Evolutionary conservation across 2,113 vertebrate genomes (phyloP).

Genomic region (Passer montanus): DNA sequence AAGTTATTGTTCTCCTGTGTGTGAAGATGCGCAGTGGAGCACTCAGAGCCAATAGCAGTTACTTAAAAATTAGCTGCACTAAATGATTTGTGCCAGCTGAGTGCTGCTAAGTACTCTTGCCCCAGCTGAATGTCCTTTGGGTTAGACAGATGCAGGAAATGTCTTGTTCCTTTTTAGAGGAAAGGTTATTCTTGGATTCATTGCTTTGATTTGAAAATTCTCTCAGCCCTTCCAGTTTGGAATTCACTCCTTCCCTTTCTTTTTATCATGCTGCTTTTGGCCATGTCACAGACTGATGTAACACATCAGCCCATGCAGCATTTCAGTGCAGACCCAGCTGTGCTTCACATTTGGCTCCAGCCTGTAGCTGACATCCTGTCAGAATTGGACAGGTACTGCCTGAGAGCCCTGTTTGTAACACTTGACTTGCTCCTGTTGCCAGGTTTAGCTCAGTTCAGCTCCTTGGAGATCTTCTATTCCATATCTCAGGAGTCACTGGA

Average conservation of each 20-base stretch:
- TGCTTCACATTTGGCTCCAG: not conserved
- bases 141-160: not conserved
- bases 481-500: conserved; percentile 97
- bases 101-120: not conserved
- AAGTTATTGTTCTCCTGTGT: not conserved
- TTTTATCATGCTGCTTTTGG: not conserved
- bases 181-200: not conserved
- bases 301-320: not conserved
- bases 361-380: not conserved
- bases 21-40: not conserved
- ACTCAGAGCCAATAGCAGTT: not conserved
- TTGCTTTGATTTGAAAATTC: not conserved
- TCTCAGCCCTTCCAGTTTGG: not conserved
- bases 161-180: not conserved
- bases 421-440: not conserved
- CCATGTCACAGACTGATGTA: not conserved
- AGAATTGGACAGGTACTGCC: not conserved
- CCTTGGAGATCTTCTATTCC: conserved; percentile 96
- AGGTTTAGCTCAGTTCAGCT: conserved; percentile 99
- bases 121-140: not conserved
- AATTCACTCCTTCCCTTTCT: not conserved
- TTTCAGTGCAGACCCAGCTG: not conserved
- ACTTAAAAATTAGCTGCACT: not conserved
- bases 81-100: not conserved
- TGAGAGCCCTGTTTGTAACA: not conserved